Evolutionary conservation across 2,797 vertebrate genomes (phyloP).

Genomic region (Spinus pinus): DNA sequence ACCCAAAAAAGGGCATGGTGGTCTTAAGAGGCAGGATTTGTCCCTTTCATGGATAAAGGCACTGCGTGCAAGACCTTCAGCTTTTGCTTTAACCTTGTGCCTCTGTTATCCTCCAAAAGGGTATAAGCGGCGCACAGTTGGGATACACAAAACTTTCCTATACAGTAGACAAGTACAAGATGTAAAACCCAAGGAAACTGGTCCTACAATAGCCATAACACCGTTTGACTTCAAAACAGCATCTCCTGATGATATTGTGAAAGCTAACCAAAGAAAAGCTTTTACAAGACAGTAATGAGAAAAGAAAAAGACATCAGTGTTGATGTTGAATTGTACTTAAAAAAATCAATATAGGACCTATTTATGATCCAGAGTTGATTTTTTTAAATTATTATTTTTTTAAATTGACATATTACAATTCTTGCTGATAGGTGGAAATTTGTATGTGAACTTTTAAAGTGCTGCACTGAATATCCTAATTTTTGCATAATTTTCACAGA

Average conservation of each 20-base stretch:
- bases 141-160: conserved; percentile 73
- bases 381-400: conserved; percentile 46
- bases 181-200: conserved; percentile 76
- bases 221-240: conserved; percentile 91
- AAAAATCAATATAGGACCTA: conserved; percentile 12
- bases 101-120: conserved; percentile 75
- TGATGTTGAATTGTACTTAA: conserved; percentile 10
- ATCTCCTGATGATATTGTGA: conserved; percentile 95
- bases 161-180: conserved; percentile 78
- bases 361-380: conserved; percentile 29
- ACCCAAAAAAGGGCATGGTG: conserved; percentile 25
- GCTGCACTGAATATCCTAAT: conserved; percentile 66
- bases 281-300: conserved; percentile 82
- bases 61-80: conserved; percentile 85
- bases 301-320: not conserved
- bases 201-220: conserved; percentile 73
- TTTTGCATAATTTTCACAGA: conserved; percentile 30
- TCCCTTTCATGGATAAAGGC: conserved; percentile 65
- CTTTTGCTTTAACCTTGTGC: conserved; percentile 88
- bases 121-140: conserved; percentile 40
- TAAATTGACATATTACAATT: conserved; percentile 1
- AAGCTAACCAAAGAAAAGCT: conserved; percentile 88
- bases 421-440: conserved; percentile 53
- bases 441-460: conserved; percentile 21
- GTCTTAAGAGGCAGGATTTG: conserved; percentile 59